Base-by-base conservation (phyloP, 2,888 invertebrate genomes). In the Pteria penguin region DNA sequence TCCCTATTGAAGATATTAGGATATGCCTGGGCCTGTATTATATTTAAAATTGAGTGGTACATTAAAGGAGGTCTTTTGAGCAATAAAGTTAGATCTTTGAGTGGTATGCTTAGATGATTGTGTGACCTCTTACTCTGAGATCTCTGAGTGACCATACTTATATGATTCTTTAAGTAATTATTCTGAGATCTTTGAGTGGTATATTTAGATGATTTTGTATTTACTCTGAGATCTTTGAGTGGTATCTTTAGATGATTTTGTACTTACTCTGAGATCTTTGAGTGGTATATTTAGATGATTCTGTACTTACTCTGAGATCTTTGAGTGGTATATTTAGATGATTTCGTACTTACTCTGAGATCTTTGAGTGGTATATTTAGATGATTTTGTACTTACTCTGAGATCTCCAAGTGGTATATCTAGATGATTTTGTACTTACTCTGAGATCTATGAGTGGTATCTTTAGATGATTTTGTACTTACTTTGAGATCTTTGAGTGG, bases 241-340 rank as follows among this genome's bases (percentile, higher is more conserved):
- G 14, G 36, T 26, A 27, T 32, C 11, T 54, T 36, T 31, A 62
- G 31, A 63, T 14, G 26, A 33, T 22, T 5, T 33, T 22, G 8
- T 18, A 14, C 54, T 79, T 82, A 93, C 93, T 90, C 93, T 92
- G 14, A 93, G 87, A 82, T 93, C 92, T 84, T 93, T 93, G 11
- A 94, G 90, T 1, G 94, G 94, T 88, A 98, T 97, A 94, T 95
- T 95, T 81, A 98, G 94, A 87, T 95, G 95, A 27, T 94, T 94
- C 84, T 95, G 94, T 74, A 98, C n/a, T n/a, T n/a, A n/a, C 94
- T 0, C 93, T 92, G n/a, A 93, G 87, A 84, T 93, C 93, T 84
- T 93, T 93, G 11, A 94, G 90, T 1, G 94, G 94, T 88, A 98
- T 96, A 94, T 24, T 27, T 57, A 11, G n/a, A 24, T 22, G 22